Conservation (phyloP, 2,113 vertebrate genomes). For the Nycticorax nycticorax region DNA sequence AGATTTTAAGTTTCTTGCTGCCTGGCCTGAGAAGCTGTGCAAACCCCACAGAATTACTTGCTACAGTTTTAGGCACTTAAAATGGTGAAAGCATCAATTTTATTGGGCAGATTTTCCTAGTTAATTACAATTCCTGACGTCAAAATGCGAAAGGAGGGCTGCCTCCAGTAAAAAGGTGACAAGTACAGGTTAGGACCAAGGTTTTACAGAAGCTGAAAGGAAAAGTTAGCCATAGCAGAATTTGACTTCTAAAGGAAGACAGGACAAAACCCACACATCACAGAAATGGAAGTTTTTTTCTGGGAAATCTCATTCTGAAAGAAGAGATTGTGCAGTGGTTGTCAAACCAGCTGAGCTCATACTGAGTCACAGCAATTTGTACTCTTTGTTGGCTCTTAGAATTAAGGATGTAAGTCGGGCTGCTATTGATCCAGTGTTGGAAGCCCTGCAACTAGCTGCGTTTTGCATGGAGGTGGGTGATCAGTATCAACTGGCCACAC, state of each 20-base stretch:
- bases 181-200: neutral
- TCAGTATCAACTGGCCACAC: constrained; percentile 46
- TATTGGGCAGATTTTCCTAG: neutral
- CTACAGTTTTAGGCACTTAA: neutral
- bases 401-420: constrained; percentile 39
- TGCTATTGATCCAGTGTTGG: constrained; percentile 56
- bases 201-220: neutral
- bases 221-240: neutral
- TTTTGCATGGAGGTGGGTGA: constrained; percentile 36
- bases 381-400: constrained; percentile 50
- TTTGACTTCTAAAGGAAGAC: neutral
- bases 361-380: constrained; percentile 56
- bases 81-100: neutral
- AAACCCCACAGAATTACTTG: neutral
- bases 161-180: neutral
- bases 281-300: constrained; percentile 6
- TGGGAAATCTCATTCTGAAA: constrained; percentile 30
- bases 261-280: neutral
- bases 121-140: neutral
- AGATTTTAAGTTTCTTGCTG: neutral
- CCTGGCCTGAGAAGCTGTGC: neutral
- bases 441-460: neutral
- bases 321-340: constrained; percentile 5
- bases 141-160: neutral
- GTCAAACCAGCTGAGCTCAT: constrained; percentile 39